A percentile compares a stretch with the other conserved stretches of the same genome.
Conservation (phyloP, 2,888 invertebrate genomes). For the Prionchulus punctatus region DNA sequence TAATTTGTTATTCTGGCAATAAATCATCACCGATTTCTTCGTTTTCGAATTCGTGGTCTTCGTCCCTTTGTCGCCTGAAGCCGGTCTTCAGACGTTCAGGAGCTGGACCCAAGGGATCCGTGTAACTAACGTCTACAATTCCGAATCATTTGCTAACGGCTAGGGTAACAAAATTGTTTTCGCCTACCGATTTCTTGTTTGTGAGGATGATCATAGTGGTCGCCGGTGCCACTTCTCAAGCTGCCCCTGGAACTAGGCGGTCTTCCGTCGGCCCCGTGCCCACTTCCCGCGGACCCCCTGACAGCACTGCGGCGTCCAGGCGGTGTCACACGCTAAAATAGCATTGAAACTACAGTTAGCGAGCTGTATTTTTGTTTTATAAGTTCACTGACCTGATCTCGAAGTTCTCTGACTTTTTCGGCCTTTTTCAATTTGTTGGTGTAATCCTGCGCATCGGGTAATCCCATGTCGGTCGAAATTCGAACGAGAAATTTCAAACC, state of each 20-base stretch:
- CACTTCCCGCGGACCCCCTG: neutral
- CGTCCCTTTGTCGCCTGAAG: conserved; percentile 28
- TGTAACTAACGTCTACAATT: conserved; percentile 23
- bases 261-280: too few relatives aligned
- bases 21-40: conserved; percentile 57
- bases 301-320: neutral
- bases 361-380: neutral
- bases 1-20: conserved; percentile 53
- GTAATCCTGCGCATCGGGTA: conserved; percentile 73
- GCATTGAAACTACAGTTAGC: neutral
- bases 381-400: conserved; percentile 30
- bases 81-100: conserved; percentile 38
- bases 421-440: conserved; percentile 62
- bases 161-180: neutral
- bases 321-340: neutral
- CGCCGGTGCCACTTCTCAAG: conserved; percentile 14
- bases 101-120: conserved; percentile 38
- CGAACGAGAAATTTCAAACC: conserved; percentile 71
- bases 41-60: conserved; percentile 52
- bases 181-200: conserved; percentile 7
- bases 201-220: conserved; percentile 16
- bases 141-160: too few relatives aligned
- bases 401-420: conserved; percentile 38
- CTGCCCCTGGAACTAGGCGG: conserved; percentile 15
- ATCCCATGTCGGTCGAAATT: conserved; percentile 69